Evolutionary conservation across 2,797 vertebrate genomes (phyloP).

Genomic region (Sebastiscus tertius): DNA sequence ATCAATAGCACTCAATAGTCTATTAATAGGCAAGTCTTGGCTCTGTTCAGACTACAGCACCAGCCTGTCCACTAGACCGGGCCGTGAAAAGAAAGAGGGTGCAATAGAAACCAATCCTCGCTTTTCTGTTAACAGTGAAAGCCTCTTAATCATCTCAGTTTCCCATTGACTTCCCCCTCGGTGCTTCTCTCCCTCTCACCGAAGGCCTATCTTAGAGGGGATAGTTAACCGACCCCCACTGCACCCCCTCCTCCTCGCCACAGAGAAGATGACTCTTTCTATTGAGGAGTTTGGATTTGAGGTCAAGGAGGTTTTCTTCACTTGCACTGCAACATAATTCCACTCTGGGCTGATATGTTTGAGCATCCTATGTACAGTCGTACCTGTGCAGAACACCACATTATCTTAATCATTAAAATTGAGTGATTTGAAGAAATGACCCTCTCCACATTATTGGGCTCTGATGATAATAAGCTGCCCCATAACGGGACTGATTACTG

Average conservation of each 20-base stretch:
- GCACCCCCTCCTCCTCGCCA: conserved; percentile 35
- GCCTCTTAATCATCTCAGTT: conserved; percentile 88
- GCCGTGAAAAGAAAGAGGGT: conserved; percentile 80
- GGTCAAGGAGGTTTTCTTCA: conserved; percentile 63
- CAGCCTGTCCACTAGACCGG: conserved; percentile 76
- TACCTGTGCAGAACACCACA: neutral
- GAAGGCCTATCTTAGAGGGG: conserved; percentile 71
- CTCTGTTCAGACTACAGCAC: conserved; percentile 79
- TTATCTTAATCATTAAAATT: conserved; percentile 29
- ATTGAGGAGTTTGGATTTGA: conserved; percentile 65
- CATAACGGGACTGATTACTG: conserved; percentile 60
- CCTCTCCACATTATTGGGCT: conserved; percentile 33
- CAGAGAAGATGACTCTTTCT: conserved; percentile 68
- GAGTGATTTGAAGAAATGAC: conserved; percentile 12
- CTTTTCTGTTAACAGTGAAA: conserved; percentile 86
- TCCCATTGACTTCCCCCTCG: conserved; percentile 83
- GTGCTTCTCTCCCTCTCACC: conserved; percentile 67
- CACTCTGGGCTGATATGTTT: conserved; percentile 8
- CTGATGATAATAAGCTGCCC: conserved; percentile 59
- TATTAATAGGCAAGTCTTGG: conserved; percentile 86
- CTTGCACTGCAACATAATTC: conserved; percentile 38
- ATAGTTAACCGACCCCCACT: conserved; percentile 69
- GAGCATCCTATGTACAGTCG: neutral
- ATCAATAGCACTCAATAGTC: conserved; percentile 89
- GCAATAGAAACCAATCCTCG: conserved; percentile 84